Evolutionary conservation across 1,140 invertebrate species (phyloP).

Genomic region (Oscheius sp.): DNA sequence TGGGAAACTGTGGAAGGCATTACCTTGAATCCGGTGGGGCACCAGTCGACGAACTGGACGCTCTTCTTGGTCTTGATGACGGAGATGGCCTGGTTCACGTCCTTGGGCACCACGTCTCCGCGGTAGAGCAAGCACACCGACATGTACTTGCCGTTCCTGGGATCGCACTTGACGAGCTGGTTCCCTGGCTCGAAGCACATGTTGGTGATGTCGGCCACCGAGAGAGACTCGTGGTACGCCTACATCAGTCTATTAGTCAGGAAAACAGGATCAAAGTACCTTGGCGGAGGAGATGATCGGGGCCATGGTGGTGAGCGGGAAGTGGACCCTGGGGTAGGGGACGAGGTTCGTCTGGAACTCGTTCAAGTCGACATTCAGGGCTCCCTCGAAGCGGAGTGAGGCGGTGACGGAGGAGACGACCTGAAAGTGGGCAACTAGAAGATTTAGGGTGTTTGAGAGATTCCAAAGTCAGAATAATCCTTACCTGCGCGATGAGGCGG

Average conservation of each 20-base stretch:
- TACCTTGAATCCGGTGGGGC: no score
- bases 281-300: no score
- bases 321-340: no score
- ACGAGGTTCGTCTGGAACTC: conserved; percentile 59
- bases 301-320: no score
- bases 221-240: conserved; percentile 74
- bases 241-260: no score
- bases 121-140: conserved; percentile 80
- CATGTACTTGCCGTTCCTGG: conserved; percentile 66
- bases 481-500: conserved; percentile 76
- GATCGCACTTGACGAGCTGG: conserved; percentile 74
- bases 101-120: conserved; percentile 73
- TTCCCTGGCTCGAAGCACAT: conserved; percentile 78
- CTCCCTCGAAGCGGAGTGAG: conserved; percentile 47
- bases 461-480: no score
- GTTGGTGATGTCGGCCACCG: conserved; percentile 75
- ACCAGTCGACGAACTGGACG: conserved; percentile 78
- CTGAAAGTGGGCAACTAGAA: no score
- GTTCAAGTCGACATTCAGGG: conserved; percentile 44
- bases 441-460: no score
- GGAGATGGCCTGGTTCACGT: conserved; percentile 81
- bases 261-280: no score
- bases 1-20: no score
- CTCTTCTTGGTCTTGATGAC: conserved; percentile 78
- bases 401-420: conserved; percentile 64